These are phyloP conservation scores for Petrocephalus microphthalmus DNA, from an alignment of 2,113 vertebrate species.

Conservation along the genomic window DNA sequence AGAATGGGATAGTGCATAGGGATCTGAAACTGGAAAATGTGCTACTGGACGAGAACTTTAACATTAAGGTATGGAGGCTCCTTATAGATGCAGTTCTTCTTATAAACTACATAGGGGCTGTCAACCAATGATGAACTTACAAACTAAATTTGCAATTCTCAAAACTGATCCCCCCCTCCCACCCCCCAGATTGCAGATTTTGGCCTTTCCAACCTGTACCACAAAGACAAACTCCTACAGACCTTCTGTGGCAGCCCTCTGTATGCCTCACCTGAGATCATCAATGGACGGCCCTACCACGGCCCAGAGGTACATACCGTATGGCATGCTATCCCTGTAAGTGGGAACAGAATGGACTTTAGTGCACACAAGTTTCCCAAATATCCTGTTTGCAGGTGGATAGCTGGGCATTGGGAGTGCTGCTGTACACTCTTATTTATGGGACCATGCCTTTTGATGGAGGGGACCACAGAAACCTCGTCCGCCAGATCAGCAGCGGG, in stretches of 20 bases:
- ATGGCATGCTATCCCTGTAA: not conserved
- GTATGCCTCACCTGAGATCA: slow-evolving; percentile 95
- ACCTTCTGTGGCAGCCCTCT: slow-evolving; percentile 95
- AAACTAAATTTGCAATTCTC: not conserved
- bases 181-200: slow-evolving; percentile 88
- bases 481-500: slow-evolving; percentile 96
- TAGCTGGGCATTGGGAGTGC: slow-evolving; percentile 95
- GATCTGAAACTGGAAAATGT: slow-evolving; percentile 98
- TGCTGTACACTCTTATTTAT: slow-evolving; percentile 95
- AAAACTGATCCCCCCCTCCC: slow-evolving; percentile 18
- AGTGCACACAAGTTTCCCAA: not conserved
- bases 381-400: slow-evolving; percentile 72
- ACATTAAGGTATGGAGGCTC: slow-evolving; percentile 82
- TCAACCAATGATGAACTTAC: not conserved
- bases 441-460: slow-evolving; percentile 98
- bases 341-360: not conserved
- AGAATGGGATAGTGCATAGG: slow-evolving; percentile 95
- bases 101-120: not conserved
- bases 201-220: slow-evolving; percentile 92
- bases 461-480: slow-evolving; percentile 94
- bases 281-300: slow-evolving; percentile 90
- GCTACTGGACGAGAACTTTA: slow-evolving; percentile 95
- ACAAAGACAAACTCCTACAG: slow-evolving; percentile 92
- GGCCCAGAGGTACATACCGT: slow-evolving; percentile 80
- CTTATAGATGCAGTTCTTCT: not conserved